These are phyloP conservation scores for Metellina segmentata DNA, from an alignment of 2,888 invertebrate genomes.

Conservation along the genomic window DNA sequence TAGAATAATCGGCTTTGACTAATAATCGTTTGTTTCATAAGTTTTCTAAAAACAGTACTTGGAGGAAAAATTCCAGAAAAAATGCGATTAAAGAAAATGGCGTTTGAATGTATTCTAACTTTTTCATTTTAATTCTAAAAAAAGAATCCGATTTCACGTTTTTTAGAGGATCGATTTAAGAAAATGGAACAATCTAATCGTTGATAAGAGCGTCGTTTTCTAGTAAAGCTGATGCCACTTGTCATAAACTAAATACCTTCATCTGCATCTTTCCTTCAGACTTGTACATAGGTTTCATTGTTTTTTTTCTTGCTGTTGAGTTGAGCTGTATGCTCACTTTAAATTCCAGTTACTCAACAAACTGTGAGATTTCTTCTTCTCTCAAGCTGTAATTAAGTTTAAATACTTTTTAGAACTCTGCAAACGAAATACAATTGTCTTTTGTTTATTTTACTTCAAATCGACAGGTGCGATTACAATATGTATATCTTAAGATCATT, in stretches of 20 bases:
- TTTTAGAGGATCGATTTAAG: too few relatives aligned
- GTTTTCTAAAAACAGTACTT: too few relatives aligned
- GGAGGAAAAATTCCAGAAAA: too few relatives aligned
- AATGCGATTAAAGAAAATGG: too few relatives aligned
- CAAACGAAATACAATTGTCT: conserved; percentile 1
- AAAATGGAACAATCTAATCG: not conserved
- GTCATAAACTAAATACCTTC: not conserved
- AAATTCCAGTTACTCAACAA: not conserved
- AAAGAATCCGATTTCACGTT: too few relatives aligned
- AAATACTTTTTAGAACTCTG: conserved; percentile 2
- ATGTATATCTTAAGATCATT: conserved; percentile 17
- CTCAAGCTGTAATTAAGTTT: not conserved
- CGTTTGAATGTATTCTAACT: too few relatives aligned
- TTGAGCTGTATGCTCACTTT: not conserved
- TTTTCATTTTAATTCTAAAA: too few relatives aligned
- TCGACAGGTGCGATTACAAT: conserved; percentile 72
- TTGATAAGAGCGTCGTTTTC: not conserved
- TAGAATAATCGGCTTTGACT: too few relatives aligned
- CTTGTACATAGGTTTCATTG: conserved; percentile 34
- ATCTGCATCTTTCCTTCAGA: conserved; percentile 24
- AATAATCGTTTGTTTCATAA: too few relatives aligned
- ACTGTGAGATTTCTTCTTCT: not conserved
- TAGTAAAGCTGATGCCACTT: not conserved
- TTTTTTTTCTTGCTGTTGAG: not conserved
- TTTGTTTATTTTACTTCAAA: conserved; percentile 23